Evolutionary conservation across 1,140 invertebrate genomes (phyloP).

Genomic region (Drosophila malerkotliana): DNA sequence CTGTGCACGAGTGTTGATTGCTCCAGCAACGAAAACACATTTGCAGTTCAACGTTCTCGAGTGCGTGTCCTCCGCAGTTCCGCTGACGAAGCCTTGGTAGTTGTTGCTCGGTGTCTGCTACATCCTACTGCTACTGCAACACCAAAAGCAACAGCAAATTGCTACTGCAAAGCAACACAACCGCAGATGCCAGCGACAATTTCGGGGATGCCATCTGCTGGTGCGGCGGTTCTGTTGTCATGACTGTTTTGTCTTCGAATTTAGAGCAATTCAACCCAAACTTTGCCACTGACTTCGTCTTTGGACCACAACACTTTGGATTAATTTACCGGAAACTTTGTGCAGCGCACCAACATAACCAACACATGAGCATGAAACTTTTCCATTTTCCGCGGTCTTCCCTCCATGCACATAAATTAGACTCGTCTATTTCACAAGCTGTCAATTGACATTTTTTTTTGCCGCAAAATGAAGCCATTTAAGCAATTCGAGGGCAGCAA

Average conservation of each 20-base stretch:
- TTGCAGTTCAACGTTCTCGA: constrained; percentile 37
- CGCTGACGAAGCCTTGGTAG: constrained; percentile 45
- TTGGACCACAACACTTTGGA: constrained; percentile 63
- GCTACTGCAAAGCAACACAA: constrained; percentile 29
- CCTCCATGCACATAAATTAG: constrained; percentile 54
- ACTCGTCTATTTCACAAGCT: constrained; percentile 53
- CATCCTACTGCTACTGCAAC: background rate
- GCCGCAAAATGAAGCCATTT: constrained; percentile 73
- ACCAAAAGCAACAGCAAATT: constrained; percentile 1
- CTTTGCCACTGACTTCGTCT: constrained; percentile 48
- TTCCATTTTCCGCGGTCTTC: constrained; percentile 32
- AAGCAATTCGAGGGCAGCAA: constrained; percentile 36
- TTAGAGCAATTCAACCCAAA: constrained; percentile 49
- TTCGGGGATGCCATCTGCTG: constrained; percentile 45
- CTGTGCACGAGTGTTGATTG: constrained; percentile 48
- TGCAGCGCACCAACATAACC: constrained; percentile 5
- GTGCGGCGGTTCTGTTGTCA: constrained; percentile 21
- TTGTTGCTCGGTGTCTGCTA: constrained; percentile 7
- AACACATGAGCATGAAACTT: constrained; percentile 40
- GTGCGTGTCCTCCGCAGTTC: constrained; percentile 55
- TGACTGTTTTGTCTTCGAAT: constrained; percentile 61
- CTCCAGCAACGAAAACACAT: constrained; percentile 47
- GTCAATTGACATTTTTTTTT: constrained; percentile 68
- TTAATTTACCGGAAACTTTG: constrained; percentile 78
- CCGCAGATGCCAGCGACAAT: constrained; percentile 66